Evolutionary conservation across 2,113 vertebrate species (phyloP).

Genomic region (Sebastes schlegelii): DNA sequence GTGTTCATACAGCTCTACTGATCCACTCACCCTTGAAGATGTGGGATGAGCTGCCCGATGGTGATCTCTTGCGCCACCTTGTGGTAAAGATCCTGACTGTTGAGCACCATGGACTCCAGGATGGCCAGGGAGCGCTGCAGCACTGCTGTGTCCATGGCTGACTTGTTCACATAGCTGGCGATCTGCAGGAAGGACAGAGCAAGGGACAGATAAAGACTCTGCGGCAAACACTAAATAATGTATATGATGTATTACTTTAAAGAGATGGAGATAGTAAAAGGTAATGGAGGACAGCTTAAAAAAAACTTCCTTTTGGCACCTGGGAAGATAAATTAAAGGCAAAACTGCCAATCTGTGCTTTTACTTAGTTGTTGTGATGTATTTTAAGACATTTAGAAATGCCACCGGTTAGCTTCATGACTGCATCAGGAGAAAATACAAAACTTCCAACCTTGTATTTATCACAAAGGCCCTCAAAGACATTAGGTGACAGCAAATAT

Average conservation of each 20-base stretch:
- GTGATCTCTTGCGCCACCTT: conserved; percentile 99
- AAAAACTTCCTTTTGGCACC: not conserved
- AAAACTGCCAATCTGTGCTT: not conserved
- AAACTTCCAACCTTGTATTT: not conserved
- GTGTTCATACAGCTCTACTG: not conserved
- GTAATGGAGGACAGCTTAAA: not conserved
- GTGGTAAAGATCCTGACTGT: conserved; percentile 98
- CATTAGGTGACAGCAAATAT: not conserved
- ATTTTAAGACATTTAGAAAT: not conserved
- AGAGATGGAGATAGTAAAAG: not conserved
- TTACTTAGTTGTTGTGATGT: not conserved
- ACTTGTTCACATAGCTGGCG: conserved; percentile 95
- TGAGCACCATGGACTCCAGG: conserved; percentile 98
- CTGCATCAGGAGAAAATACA: not conserved
- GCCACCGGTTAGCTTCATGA: not conserved
- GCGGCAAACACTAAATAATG: not conserved
- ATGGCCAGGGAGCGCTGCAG: conserved; percentile 96
- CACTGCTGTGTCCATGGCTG: conserved; percentile 93
- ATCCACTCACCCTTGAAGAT: conserved; percentile 92
- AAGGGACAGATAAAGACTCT: not conserved
- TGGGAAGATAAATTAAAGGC: not conserved
- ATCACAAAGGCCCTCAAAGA: not conserved
- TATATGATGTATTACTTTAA: not conserved
- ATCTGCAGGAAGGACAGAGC: conserved; percentile 83
- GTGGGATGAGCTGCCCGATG: conserved; percentile 97